Evolutionary conservation across 2,113 vertebrate genomes (phyloP).

Genomic region (Microtus oregoni): DNA sequence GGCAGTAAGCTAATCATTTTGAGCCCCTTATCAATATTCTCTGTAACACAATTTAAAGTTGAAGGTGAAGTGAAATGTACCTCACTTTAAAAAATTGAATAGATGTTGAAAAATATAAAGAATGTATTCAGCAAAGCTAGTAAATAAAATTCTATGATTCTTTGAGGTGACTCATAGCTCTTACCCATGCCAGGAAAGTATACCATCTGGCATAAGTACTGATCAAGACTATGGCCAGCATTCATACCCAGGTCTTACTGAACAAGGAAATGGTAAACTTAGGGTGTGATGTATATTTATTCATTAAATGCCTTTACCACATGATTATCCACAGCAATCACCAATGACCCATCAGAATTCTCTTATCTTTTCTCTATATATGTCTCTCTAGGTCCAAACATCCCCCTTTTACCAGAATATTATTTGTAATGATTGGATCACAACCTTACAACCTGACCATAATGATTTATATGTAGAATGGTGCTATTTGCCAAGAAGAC

Average conservation of each 20-base stretch:
- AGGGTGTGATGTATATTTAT: not conserved
- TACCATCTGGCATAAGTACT: not conserved
- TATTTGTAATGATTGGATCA: not conserved
- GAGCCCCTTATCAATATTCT: not conserved
- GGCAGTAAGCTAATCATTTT: not conserved
- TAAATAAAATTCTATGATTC: constrained; percentile 29
- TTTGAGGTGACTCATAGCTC: constrained; percentile 19
- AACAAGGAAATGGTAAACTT: not conserved
- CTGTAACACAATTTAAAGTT: not conserved
- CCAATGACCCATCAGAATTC: no score
- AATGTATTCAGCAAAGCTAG: not conserved
- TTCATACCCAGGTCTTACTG: not conserved
- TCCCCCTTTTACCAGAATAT: not conserved
- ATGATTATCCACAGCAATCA: not conserved
- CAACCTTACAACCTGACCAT: not conserved
- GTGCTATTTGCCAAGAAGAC: not conserved
- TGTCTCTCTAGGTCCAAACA: not conserved
- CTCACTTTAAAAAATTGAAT: constrained; percentile 27
- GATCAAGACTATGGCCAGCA: not conserved
- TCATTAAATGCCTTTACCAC: not conserved
- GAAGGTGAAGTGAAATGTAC: not conserved
- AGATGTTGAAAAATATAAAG: not conserved
- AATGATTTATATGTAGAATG: not conserved
- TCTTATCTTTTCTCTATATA: not conserved
- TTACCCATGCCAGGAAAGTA: not conserved